A percentile compares a stretch with the other conserved stretches of the same genome.
phyloP scores from a whole-genome alignment of 2,113 vertebrate genomes.

The Aegotheles bennettii region DNA sequence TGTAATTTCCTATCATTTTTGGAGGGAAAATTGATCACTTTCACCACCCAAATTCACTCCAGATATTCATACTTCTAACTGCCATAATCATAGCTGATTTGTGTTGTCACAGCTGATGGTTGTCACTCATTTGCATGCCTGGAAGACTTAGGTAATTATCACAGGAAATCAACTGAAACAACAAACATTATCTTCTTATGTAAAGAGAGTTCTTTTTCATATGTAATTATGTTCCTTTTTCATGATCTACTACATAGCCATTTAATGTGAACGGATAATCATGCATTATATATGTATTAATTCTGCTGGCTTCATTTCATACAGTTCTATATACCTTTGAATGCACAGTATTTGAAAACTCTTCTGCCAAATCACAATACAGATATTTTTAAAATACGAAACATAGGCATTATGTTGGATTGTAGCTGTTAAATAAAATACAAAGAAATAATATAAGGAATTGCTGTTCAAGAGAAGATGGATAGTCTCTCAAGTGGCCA shows the following conservation, averaged over 20 bases:
- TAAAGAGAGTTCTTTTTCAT: neutral
- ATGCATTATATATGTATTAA: neutral
- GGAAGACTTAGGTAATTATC: neutral
- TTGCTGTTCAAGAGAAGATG: neutral
- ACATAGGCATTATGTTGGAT: neutral
- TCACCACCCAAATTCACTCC: neutral
- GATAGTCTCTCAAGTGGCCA: neutral
- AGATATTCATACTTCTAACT: neutral
- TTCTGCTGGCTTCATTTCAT: neutral
- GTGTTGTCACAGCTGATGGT: neutral
- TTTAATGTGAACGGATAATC: neutral
- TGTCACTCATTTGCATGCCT: neutral
- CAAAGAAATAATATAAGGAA: neutral
- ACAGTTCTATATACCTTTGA: neutral
- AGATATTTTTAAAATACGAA: neutral
- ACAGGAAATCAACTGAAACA: neutral
- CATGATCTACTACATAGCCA: neutral
- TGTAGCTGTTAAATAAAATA: neutral
- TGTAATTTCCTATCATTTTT: neutral
- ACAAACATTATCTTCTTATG: neutral
- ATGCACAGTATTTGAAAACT: neutral
- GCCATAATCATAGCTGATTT: neutral
- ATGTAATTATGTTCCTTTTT: neutral
- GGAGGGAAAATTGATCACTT: neutral
- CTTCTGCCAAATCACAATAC: neutral